Evolutionary conservation across 2,113 vertebrate species (phyloP).

Genomic region (Mastomys coucha): DNA sequence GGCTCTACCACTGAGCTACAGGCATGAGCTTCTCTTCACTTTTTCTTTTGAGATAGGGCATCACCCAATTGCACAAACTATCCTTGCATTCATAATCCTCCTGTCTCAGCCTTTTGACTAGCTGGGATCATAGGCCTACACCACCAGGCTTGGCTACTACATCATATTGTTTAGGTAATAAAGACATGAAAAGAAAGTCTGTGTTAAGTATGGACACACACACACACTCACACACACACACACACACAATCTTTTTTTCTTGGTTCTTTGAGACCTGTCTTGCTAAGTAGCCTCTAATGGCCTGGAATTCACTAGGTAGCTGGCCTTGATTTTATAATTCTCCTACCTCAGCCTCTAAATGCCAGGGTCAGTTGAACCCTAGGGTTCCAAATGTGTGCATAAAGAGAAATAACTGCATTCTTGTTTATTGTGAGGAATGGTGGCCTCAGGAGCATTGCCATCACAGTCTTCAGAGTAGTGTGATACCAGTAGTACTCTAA

Average conservation of each 20-base stretch:
- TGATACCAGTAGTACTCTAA: not conserved
- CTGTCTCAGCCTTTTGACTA: not conserved
- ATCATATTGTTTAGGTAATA: not conserved
- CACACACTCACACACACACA: not conserved
- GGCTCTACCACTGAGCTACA: not conserved
- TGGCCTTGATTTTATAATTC: not conserved
- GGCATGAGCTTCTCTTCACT: not conserved
- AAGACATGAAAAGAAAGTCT: not conserved
- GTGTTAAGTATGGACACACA: not conserved
- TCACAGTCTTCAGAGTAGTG: not conserved
- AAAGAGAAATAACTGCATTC: not conserved
- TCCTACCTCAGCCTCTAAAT: not conserved
- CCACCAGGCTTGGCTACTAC: not conserved
- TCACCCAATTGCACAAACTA: not conserved
- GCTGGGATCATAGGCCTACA: not conserved
- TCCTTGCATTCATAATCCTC: not conserved
- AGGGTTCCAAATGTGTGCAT: not conserved
- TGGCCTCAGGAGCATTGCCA: rapidly evolving
- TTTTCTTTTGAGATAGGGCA: not conserved
- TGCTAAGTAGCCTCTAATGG: not conserved
- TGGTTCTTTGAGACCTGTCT: not conserved
- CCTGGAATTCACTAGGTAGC: not conserved
- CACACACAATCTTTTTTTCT: not conserved
- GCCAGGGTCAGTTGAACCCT: not conserved
- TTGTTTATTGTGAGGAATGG: not conserved